Percentiles rank a stretch among this genome's conserved stretches.
Evolutionary conservation across 2,888 invertebrate species (phyloP).

Genomic region (Heteromyza rotundicornis): DNA sequence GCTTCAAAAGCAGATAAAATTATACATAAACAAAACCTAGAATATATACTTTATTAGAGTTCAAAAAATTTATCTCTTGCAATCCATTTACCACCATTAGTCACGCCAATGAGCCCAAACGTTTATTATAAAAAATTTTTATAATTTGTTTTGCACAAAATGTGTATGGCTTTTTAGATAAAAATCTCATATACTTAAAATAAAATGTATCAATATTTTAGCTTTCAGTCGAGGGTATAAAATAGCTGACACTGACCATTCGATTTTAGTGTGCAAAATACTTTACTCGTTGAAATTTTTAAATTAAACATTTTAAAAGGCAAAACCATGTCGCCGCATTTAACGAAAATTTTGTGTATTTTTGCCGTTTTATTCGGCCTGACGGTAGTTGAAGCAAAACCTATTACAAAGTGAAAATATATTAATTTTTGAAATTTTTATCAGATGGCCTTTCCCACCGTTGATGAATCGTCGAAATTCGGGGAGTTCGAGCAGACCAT

Average conservation of each 20-base stretch:
- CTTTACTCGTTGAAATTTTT: too few species aligned
- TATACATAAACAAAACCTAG: too few species aligned
- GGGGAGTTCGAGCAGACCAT: constrained; percentile 5
- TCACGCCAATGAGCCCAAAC: too few species aligned
- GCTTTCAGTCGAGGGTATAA: too few species aligned
- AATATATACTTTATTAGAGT: too few species aligned
- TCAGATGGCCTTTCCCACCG: not conserved
- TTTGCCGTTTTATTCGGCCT: not conserved
- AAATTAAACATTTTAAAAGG: not conserved
- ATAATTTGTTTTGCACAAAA: too few species aligned
- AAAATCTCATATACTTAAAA: not conserved
- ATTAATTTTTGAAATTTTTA: constrained; percentile 15
- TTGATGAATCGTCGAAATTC: not conserved
- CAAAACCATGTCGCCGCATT: not conserved
- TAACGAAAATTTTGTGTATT: not conserved
- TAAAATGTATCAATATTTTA: too few species aligned
- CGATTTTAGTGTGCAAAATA: not conserved
- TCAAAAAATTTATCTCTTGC: too few species aligned
- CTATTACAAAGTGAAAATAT: not conserved
- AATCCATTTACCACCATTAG: too few species aligned
- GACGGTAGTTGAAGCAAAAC: not conserved
- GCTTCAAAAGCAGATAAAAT: too few species aligned
- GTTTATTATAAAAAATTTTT: too few species aligned
- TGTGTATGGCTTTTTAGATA: too few species aligned
- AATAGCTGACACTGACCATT: not conserved